Base-by-base conservation (phyloP, 2,888 invertebrate genomes). In the Dorcus hopei region DNA sequence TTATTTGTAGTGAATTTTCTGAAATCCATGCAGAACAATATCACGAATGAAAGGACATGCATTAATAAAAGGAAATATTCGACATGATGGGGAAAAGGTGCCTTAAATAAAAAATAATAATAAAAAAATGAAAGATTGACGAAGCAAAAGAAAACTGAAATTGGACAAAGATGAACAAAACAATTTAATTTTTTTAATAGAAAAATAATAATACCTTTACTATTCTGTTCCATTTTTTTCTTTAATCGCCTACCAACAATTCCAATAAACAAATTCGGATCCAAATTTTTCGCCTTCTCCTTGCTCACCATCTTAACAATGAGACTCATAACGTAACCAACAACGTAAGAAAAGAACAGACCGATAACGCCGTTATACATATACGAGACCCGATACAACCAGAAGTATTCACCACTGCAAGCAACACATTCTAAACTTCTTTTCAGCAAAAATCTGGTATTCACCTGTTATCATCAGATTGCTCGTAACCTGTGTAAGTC, bases 381-480 rank as follows among this genome's bases (percentile, higher is more conserved):
- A 70, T 90, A 90, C 0, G 90, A 90, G 16, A 90, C 79, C 64
- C 86, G 82, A 69, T 87, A 87, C 11, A 87, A 74, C 79, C 87
- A 89, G 69, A 87, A 85, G 70, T 84, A 87, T 2, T 72, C 69
- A 52, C 73, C 75, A 64, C 73, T 75, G 64, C 59, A 70, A 73
- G 65, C 43, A 45, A 19, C 8, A 7, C 9, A 41, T 52, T 42
- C n/a, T 33, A n/a, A 51, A 48, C 54, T 39, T 54, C 11, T n/a
- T 26, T 9, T 42, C 7, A 1, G 16, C 9, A 47, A 47, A 47
- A 47, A 41, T 16, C 16, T 47, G 16, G 40, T n/a, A 39, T n/a
- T 47, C n/a, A 50, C 57, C 47, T 52, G 6, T 57, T 19, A 26
- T 53, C 49, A 26, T 53, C 49, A 33, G 19, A n/a, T 14, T n/a